Evolutionary conservation across 2,113 vertebrate genomes (phyloP).

Genomic region (Brachionichthys hirsutus): DNA sequence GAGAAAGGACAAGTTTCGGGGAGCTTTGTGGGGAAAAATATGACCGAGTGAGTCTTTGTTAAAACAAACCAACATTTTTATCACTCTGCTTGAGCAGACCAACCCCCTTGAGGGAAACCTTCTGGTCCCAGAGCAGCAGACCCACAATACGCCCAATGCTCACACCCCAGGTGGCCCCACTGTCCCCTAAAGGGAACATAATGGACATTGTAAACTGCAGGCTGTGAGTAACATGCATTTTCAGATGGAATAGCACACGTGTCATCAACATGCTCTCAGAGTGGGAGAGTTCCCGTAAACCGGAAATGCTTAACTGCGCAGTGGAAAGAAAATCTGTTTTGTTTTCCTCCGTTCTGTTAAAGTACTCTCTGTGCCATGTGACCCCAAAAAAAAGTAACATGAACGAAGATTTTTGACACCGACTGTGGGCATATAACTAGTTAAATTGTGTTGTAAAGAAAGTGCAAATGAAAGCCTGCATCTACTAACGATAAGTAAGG

Average conservation of each 20-base stretch:
- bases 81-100: slow-evolving; percentile 45
- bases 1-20: slow-evolving; percentile 41
- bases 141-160: slow-evolving; percentile 23
- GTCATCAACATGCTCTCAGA: slow-evolving; percentile 25
- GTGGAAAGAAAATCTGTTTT: background rate
- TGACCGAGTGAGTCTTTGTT: slow-evolving; percentile 65
- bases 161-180: slow-evolving; percentile 4
- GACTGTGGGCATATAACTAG: too few species aligned
- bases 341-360: background rate
- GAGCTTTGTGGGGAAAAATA: slow-evolving; percentile 73
- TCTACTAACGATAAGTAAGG: too few species aligned
- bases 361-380: background rate
- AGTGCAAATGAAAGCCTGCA: too few species aligned
- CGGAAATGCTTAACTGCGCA: slow-evolving; percentile 35
- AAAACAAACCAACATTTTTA: slow-evolving; percentile 74
- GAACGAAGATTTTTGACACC: too few species aligned
- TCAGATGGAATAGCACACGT: slow-evolving; percentile 1
- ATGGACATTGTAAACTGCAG: background rate
- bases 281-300: slow-evolving; percentile 21
- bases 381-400: too few species aligned
- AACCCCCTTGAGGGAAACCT: slow-evolving; percentile 58
- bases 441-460: too few species aligned
- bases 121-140: slow-evolving; percentile 60
- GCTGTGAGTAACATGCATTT: background rate
- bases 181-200: slow-evolving; percentile 8